Evolutionary conservation across 2,888 invertebrate genomes (phyloP), one percentile per base, ranked within the genome.

Genomic region (Eilema depressum): DNA sequence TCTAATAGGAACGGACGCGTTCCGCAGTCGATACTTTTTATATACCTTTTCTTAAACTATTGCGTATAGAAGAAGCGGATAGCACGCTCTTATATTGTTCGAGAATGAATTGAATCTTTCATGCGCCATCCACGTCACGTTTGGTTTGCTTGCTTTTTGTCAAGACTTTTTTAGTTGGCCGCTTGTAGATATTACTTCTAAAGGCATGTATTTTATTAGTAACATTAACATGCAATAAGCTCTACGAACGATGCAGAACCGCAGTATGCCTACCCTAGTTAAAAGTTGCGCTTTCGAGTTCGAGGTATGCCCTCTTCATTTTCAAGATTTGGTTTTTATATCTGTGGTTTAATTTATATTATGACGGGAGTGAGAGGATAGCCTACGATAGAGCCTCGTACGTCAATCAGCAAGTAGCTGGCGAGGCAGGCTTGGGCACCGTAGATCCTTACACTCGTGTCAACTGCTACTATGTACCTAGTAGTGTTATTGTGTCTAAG

Each of bases 1-100:
- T 90, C 90, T 92, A 91, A 92, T 93, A 91, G 87, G 88, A 90
- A 91, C 87, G 85, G 88, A 90, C 87, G 89, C 87, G 90, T 89
- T 89, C 86, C 79, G 68, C 59, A 66, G 66, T 60, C 59, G n/a
- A 60, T 66, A 82, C 76, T 88, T 89, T 91, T 90, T 89, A 88
- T 91, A 82, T 82, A 87, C 86, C 89, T 90, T 91, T 91, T 91
- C 86, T 88, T 73, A 80, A 81, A 75, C 87, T 86, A 84, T 85
- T 88, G 85, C 85, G 84, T 84, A 75, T 75, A 70, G 69, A 78
- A 78, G 72, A 74, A 79, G 75, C 76, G 73, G 75, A 79, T 75
- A 75, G 76, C 77, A 70, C 71, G 80, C 75, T 83, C 75, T 78
- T 75, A 74, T 72, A 71, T 70, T 69, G 69, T 72, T 62, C 71